Evolutionary conservation across 2,113 vertebrate species (phyloP).

Genomic region (Brachyhypopomus occidentalis): DNA sequence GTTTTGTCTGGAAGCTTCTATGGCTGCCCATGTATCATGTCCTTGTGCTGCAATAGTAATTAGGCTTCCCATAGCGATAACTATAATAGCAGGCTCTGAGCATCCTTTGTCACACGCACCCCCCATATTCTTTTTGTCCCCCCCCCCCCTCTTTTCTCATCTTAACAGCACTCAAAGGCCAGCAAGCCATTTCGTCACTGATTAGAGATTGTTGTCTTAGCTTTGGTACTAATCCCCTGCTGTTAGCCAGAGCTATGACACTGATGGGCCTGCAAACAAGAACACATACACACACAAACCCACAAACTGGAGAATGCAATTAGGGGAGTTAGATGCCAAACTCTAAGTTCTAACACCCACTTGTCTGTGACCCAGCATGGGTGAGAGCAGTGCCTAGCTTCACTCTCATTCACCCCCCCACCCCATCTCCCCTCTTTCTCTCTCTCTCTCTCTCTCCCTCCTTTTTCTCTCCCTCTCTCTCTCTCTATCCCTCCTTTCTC

Average conservation of each 20-base stretch:
- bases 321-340: constrained; percentile 20
- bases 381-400: neutral
- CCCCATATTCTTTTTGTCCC: neutral
- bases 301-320: constrained; percentile 34
- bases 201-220: constrained; percentile 55
- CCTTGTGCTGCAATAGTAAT: constrained; percentile 22
- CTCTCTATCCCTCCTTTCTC: neutral
- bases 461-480: no score
- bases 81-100: neutral
- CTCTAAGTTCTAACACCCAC: neutral
- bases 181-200: constrained; percentile 52
- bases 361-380: constrained; percentile 1
- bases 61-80: constrained; percentile 37
- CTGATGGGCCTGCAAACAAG: constrained; percentile 10
- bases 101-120: neutral
- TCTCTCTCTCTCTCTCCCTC: no score
- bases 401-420: neutral
- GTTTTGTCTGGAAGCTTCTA: neutral
- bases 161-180: constrained; percentile 40
- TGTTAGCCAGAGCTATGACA: constrained; percentile 54
- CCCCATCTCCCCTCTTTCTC: no score
- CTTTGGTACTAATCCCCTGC: constrained; percentile 58
- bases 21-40: neutral
- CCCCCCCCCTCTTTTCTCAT: neutral
- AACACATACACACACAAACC: constrained; percentile 40